Percentiles rank a stretch among this genome's conserved stretches.
Evolutionary conservation across 2,797 vertebrate genomes (phyloP).

Genomic region (Oceanodroma leucorhoa): DNA sequence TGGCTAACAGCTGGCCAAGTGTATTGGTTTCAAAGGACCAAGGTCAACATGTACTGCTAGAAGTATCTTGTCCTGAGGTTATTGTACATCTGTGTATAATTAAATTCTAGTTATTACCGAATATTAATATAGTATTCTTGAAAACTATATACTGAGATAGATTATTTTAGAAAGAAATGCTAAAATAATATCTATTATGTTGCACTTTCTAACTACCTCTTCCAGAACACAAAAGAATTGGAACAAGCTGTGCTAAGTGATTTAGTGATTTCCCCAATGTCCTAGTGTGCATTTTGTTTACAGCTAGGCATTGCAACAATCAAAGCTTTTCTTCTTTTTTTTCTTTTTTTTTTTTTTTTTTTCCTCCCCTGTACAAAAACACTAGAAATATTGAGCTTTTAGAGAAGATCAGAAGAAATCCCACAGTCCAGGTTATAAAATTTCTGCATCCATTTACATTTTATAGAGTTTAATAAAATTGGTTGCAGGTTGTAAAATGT

Average conservation of each 20-base stretch:
- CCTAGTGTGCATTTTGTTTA: not conserved
- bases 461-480: not conserved
- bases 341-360: too few species aligned
- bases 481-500: not conserved
- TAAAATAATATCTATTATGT: not conserved
- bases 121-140: not conserved
- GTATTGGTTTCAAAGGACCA: not conserved
- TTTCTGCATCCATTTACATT: not conserved
- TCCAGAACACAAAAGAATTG: not conserved
- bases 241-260: not conserved
- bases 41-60: not conserved
- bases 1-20: not conserved
- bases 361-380: accelerated
- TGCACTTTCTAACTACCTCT: not conserved
- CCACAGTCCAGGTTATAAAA: not conserved
- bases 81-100: not conserved
- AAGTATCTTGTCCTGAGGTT: not conserved
- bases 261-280: not conserved
- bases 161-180: not conserved
- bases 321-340: not conserved
- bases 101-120: not conserved
- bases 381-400: not conserved
- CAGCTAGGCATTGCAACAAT: not conserved
- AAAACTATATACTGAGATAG: not conserved
- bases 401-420: not conserved